A percentile compares a stretch with the other conserved stretches of the same genome.
These are phyloP conservation scores for Tachycineta bicolor DNA, from an alignment of 2,113 vertebrate genomes.

Conservation along the genomic window DNA sequence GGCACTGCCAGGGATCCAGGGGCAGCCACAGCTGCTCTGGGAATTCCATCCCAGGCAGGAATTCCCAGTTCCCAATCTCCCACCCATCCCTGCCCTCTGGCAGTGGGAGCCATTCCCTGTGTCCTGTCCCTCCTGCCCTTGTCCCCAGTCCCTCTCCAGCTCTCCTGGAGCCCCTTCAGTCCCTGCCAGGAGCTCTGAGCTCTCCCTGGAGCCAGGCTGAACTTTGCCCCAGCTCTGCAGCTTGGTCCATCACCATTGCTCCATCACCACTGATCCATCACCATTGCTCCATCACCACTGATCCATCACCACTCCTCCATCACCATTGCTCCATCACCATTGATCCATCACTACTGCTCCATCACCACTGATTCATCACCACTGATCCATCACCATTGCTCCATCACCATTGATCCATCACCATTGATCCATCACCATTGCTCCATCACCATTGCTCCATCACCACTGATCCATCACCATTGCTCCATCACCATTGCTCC, in stretches of 20 bases:
- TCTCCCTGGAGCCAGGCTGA: not conserved
- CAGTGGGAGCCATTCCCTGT: not conserved
- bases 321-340: no score
- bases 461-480: no score
- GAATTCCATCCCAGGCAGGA: not conserved
- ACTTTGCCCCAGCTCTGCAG: not conserved
- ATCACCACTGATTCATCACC: no score
- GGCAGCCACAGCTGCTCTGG: not conserved
- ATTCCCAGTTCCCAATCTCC: not conserved
- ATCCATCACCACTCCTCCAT: no score
- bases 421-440: no score
- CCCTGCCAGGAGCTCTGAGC: not conserved
- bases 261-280: no score
- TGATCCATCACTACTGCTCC: no score
- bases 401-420: no score
- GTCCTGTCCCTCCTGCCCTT: not conserved
- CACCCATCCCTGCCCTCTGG: not conserved
- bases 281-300: no score
- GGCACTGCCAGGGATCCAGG: not conserved
- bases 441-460: no score
- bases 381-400: no score
- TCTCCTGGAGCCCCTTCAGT: not conserved
- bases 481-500: no score
- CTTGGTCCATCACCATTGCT: not conserved
- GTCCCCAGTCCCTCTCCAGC: not conserved